phyloP scores from a whole-genome alignment of 2,888 invertebrate genomes.

The Thecocarcelia acutangulata region DNA sequence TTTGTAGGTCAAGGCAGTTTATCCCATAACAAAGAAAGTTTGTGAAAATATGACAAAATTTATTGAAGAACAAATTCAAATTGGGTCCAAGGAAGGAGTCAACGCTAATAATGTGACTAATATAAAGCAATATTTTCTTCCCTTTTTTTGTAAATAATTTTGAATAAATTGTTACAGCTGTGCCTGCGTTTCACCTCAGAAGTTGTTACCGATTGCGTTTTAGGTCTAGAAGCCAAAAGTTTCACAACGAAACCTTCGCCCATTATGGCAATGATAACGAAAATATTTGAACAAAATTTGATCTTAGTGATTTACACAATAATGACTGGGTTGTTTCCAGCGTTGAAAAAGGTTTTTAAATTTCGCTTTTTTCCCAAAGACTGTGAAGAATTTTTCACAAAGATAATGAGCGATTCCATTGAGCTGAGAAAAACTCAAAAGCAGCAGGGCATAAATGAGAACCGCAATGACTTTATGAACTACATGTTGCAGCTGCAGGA shows the following conservation, averaged over 20 bases:
- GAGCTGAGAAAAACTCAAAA: constrained; percentile 46
- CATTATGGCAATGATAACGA: constrained; percentile 75
- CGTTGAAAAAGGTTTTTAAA: constrained; percentile 72
- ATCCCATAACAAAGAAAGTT: constrained; percentile 81
- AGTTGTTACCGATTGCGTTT: constrained; percentile 81
- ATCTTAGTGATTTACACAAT: constrained; percentile 71
- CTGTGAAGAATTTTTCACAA: constrained; percentile 83
- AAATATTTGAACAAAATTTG: constrained; percentile 75
- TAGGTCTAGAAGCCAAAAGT: constrained; percentile 81
- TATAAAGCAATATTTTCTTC: too few relatives aligned
- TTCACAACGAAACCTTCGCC: constrained; percentile 77
- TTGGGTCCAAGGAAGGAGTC: constrained; percentile 76
- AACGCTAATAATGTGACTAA: constrained; percentile 80
- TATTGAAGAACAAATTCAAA: constrained; percentile 76
- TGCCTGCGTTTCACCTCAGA: constrained; percentile 80
- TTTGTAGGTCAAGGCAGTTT: constrained; percentile 81
- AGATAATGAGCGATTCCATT: constrained; percentile 74
- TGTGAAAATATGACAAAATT: constrained; percentile 80
- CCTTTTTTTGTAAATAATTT: too few relatives aligned
- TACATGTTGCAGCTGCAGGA: constrained; percentile 77
- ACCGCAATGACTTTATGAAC: constrained; percentile 78
- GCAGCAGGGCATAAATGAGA: constrained; percentile 65
- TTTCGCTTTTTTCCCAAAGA: constrained; percentile 79
- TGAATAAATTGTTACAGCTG: constrained; percentile 70
- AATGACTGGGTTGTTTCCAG: constrained; percentile 74